phyloP scores from a whole-genome alignment of 2,113 vertebrate species.

The Mesembrinibis cayennensis region DNA sequence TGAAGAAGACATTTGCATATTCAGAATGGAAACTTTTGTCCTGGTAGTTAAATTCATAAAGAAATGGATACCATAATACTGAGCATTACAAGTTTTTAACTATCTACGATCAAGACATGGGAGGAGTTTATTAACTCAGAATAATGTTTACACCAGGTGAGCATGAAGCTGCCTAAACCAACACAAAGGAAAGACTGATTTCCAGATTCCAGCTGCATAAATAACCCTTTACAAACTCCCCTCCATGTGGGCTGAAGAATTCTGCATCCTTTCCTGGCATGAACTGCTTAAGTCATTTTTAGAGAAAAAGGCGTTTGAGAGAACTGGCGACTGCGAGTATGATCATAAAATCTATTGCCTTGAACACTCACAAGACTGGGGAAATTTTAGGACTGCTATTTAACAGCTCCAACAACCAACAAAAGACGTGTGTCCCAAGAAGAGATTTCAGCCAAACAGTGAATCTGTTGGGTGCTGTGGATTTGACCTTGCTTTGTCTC shows the following conservation, averaged over 20 bases:
- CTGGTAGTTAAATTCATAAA: conserved; percentile 45
- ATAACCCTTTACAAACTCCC: conserved; percentile 30
- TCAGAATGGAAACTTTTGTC: conserved; percentile 57
- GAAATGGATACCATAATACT: conserved; percentile 21
- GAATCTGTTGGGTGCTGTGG: neutral
- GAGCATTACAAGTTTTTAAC: conserved; percentile 19
- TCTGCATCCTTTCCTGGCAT: neutral
- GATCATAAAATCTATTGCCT: neutral
- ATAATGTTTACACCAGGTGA: conserved; percentile 20
- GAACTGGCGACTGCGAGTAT: neutral
- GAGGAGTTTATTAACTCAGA: conserved; percentile 33
- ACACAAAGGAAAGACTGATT: neutral
- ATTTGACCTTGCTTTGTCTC: neutral
- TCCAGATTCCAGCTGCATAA: conserved; percentile 36
- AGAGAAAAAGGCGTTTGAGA: neutral
- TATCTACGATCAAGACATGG: neutral
- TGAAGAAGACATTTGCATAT: conserved; percentile 51
- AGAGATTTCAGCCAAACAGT: neutral
- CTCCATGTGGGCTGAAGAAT: neutral
- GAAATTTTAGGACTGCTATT: neutral
- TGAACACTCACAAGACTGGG: neutral
- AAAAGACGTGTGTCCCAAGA: neutral
- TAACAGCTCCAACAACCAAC: neutral
- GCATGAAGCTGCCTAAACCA: neutral
- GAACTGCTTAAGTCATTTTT: neutral